Evolutionary conservation across 2,113 vertebrate genomes (phyloP).

Genomic region (Petrocephalus zakoni): DNA sequence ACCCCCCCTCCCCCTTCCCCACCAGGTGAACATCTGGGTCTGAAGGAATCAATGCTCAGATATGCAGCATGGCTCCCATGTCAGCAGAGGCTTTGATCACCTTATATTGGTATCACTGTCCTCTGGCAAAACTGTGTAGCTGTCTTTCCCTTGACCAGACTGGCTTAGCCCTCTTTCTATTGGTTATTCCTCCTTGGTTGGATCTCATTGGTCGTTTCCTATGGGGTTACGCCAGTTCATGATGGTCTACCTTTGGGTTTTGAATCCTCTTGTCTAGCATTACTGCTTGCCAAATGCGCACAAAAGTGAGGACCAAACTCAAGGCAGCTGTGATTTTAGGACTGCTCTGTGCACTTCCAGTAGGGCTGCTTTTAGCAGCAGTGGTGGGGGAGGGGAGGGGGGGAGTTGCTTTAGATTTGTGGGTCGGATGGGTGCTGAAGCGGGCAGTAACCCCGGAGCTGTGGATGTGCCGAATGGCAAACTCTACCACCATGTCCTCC

Average conservation of each 20-base stretch:
- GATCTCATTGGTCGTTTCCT: background rate
- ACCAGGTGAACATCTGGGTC: background rate
- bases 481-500: conserved; percentile 73
- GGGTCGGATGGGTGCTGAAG: background rate
- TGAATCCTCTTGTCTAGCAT: background rate
- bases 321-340: background rate
- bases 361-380: background rate
- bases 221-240: background rate
- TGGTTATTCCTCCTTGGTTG: background rate
- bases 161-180: background rate
- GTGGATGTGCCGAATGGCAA: conserved; percentile 59
- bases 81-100: background rate
- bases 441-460: background rate
- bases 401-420: background rate
- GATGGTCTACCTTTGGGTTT: background rate
- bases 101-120: background rate
- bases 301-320: background rate
- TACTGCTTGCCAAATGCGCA: background rate
- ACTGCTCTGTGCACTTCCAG: background rate
- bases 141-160: background rate
- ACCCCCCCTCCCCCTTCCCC: background rate
- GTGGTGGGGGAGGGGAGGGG: background rate
- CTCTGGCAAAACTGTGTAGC: background rate
- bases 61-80: background rate
- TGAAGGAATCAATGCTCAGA: background rate